Evolutionary conservation across 1,140 invertebrate species (phyloP).

Genomic region (Thalassaphorura encarpata): DNA sequence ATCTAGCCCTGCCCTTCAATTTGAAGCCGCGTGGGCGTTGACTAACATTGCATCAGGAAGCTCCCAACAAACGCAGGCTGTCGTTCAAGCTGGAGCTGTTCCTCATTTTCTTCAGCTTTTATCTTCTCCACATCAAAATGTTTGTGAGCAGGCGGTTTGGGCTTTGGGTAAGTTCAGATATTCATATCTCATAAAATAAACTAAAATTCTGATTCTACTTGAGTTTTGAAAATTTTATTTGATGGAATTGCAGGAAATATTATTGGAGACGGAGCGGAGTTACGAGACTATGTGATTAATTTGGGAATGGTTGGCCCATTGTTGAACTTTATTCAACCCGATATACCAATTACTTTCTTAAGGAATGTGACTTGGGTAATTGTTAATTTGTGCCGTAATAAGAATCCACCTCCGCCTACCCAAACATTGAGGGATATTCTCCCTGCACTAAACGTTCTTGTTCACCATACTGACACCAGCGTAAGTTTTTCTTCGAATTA

Average conservation of each 20-base stretch:
- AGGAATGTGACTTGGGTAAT: conserved; percentile 98
- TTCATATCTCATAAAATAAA: background rate
- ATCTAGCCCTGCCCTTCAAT: conserved; percentile 87
- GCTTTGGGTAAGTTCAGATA: conserved; percentile 60
- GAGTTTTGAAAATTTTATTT: conserved; percentile 1
- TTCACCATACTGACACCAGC: conserved; percentile 91
- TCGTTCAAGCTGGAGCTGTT: conserved; percentile 88
- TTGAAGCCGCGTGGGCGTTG: conserved; percentile 97
- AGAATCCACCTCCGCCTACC: conserved; percentile 80
- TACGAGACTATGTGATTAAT: conserved; percentile 85
- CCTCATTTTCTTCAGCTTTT: conserved; percentile 87
- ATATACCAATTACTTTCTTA: conserved; percentile 84
- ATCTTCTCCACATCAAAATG: conserved; percentile 85
- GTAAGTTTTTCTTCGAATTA: conserved; percentile 44
- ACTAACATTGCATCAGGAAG: conserved; percentile 99
- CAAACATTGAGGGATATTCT: conserved; percentile 85
- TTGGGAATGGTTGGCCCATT: conserved; percentile 80
- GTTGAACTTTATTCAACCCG: conserved; percentile 80
- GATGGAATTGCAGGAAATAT: conserved; percentile 54
- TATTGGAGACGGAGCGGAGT: conserved; percentile 80
- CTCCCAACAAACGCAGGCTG: conserved; percentile 89
- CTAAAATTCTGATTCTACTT: background rate
- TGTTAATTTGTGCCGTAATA: conserved; percentile 92
- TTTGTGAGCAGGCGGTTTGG: conserved; percentile 99
- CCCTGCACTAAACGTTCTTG: conserved; percentile 85